phyloP scores from a whole-genome alignment of 2,113 vertebrate genomes.

The Morone saxatilis region DNA sequence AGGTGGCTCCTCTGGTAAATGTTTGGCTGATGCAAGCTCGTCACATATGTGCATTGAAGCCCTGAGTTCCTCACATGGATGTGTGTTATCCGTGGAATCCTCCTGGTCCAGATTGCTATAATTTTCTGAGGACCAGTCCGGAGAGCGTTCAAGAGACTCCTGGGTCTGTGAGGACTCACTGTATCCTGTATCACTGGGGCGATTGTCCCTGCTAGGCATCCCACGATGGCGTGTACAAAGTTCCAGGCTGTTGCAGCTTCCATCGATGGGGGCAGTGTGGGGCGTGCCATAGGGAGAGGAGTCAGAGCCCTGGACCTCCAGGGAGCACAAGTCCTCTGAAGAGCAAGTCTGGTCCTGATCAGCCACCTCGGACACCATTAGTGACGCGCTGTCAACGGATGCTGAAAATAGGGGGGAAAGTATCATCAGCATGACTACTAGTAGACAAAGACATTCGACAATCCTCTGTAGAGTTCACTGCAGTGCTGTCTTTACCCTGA shows the following conservation, averaged over 20 bases:
- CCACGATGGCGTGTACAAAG: constrained; percentile 73
- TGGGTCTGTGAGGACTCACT: constrained; percentile 82
- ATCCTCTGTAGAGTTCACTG: background rate
- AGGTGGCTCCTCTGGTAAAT: constrained; percentile 76
- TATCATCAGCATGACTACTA: background rate
- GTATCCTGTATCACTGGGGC: constrained; percentile 75
- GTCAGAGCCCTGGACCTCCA: constrained; percentile 90
- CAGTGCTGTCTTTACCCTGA: constrained; percentile 86
- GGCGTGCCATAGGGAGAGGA: constrained; percentile 83
- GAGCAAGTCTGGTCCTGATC: constrained; percentile 88
- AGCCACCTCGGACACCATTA: constrained; percentile 87
- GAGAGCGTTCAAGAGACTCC: constrained; percentile 82
- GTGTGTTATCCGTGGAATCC: constrained; percentile 74
- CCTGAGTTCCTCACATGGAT: constrained; percentile 70
- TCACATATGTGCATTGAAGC: constrained; percentile 74
- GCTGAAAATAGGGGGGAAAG: constrained; percentile 70
- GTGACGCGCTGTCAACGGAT: constrained; percentile 88
- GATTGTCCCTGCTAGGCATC: constrained; percentile 67
- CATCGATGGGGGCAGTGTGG: constrained; percentile 75
- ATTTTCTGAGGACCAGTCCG: constrained; percentile 86
- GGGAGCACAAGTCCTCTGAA: constrained; percentile 90
- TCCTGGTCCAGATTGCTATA: constrained; percentile 83
- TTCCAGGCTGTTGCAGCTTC: constrained; percentile 85
- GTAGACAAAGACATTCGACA: constrained; percentile 2
- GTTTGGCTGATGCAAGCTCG: constrained; percentile 81